A percentile compares a stretch with the other conserved stretches of the same genome.
These are phyloP conservation scores for Cavia porcellus DNA, from an alignment of 2,113 vertebrate species.

Conservation along the genomic window DNA sequence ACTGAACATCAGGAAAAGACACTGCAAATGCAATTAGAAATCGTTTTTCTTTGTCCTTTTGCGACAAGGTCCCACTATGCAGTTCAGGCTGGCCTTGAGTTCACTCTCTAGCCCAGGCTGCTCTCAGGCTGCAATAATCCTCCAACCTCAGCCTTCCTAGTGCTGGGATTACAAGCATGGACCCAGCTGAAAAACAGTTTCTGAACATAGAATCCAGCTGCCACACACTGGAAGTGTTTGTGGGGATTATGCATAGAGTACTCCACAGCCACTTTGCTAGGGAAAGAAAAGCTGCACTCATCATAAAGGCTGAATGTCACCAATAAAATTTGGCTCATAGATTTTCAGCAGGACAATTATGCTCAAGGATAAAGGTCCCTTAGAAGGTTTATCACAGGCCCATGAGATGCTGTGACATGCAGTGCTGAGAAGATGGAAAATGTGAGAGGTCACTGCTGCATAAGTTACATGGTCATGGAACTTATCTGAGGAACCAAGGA, in stretches of 20 bases:
- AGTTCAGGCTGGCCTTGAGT: too few relatives aligned
- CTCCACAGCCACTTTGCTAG: neutral
- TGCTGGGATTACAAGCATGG: too few relatives aligned
- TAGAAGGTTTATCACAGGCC: neutral
- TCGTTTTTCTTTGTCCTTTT: too few relatives aligned
- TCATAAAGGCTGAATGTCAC: neutral
- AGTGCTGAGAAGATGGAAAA: neutral
- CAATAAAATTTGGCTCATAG: neutral
- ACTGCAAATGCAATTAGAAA: neutral
- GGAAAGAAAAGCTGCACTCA: neutral
- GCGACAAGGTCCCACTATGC: too few relatives aligned
- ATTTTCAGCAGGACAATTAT: neutral
- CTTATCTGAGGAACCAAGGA: neutral
- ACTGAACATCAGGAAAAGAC: neutral
- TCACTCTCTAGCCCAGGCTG: too few relatives aligned
- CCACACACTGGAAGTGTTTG: neutral
- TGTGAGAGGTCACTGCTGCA: neutral
- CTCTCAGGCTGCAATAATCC: too few relatives aligned
- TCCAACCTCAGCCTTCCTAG: too few relatives aligned
- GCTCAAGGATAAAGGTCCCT: neutral
- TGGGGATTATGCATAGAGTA: neutral
- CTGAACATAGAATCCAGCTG: neutral
- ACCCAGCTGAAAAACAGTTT: too few relatives aligned
- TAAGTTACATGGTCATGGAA: neutral
- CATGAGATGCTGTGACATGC: neutral